These are phyloP conservation scores for Uropsilus gracilis DNA, from an alignment of 2,113 vertebrate genomes.

Conservation along the genomic window DNA sequence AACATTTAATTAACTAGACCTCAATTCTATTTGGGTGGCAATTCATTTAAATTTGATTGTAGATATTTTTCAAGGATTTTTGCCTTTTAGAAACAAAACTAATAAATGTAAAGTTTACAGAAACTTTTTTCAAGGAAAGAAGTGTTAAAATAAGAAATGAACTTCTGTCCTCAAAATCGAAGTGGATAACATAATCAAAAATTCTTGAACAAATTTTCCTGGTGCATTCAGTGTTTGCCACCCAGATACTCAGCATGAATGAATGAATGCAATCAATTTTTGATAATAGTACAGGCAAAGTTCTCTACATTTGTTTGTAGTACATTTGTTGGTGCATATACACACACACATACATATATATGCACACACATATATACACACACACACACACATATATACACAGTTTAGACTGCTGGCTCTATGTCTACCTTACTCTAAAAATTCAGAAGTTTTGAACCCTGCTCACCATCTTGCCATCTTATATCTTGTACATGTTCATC, in stretches of 20 bases:
- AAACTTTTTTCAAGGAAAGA: slow-evolving; percentile 1
- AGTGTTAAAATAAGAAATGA: background rate
- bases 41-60: slow-evolving; percentile 61
- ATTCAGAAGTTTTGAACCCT: background rate
- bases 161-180: background rate
- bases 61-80: slow-evolving; percentile 44
- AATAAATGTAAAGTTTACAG: slow-evolving; percentile 11
- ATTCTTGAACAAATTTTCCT: background rate
- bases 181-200: background rate
- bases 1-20: slow-evolving; percentile 57
- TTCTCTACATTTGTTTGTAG: background rate
- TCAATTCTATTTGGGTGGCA: background rate
- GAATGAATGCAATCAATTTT: background rate
- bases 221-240: background rate
- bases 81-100: slow-evolving; percentile 52
- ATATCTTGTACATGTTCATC: background rate
- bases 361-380: background rate
- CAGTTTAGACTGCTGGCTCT: background rate
- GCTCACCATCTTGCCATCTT: background rate
- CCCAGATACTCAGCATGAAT: background rate
- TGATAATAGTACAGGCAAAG: background rate
- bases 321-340: background rate
- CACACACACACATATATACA: background rate
- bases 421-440: background rate
- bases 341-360: background rate